phyloP scores from a whole-genome alignment of 2,113 vertebrate genomes.

The Hiodon tergisus region DNA sequence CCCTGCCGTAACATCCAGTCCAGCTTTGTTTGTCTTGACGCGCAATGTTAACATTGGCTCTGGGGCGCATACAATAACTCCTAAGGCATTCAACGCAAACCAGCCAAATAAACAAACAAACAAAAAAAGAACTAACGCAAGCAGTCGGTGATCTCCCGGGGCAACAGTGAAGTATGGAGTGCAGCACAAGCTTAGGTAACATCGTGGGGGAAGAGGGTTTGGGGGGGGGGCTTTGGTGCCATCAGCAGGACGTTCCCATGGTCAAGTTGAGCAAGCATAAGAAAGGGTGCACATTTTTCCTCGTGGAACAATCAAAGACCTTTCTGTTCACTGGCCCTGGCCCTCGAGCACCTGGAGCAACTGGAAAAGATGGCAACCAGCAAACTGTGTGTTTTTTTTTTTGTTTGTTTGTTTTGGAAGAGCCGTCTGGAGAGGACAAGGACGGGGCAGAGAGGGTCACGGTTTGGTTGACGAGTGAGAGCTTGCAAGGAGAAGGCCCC shows the following conservation, averaged over 20 bases:
- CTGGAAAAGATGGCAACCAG: no score
- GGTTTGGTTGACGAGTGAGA: neutral
- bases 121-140: no score
- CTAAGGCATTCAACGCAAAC: neutral
- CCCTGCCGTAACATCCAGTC: neutral
- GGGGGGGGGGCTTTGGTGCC: neutral
- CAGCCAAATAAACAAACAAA: neutral
- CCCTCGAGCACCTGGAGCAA: no score
- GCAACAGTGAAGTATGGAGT: no score
- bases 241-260: neutral
- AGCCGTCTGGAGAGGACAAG: neutral
- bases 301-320: neutral
- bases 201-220: no score
- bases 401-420: neutral
- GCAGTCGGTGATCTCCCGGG: neutral
- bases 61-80: neutral
- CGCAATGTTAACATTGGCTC: constrained; percentile 7
- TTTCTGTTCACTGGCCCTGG: no score
- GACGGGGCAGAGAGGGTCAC: no score
- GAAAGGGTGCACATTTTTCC: no score
- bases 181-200: no score
- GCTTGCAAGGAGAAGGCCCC: neutral
- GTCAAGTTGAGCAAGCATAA: neutral
- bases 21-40: neutral
- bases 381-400: neutral